Conservation (phyloP, 2,888 invertebrate genomes). For the Xanthia icteritia region DNA sequence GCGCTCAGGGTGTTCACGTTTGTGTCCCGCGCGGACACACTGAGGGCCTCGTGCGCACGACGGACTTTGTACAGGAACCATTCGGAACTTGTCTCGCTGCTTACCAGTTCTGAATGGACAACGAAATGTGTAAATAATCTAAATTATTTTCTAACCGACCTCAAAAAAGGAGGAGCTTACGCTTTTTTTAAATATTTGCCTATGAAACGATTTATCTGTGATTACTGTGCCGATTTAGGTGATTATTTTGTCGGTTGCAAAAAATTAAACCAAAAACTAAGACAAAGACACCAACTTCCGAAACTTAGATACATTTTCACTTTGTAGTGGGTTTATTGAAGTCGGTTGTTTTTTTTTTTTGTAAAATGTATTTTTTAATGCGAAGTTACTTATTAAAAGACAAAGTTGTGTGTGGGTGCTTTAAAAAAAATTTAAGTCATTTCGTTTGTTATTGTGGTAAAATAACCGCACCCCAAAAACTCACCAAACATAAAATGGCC, state of each 20-base stretch:
- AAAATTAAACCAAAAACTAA: neutral
- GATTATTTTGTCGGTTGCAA: neutral
- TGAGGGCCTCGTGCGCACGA: constrained; percentile 96
- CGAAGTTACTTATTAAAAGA: neutral
- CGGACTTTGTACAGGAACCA: constrained; percentile 96
- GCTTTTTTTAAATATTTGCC: too few species aligned
- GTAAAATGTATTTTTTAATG: too few species aligned
- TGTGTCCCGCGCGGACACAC: constrained; percentile 89
- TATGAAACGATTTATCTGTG: too few species aligned
- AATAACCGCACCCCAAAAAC: constrained; percentile 32
- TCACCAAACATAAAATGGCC: constrained; percentile 85
- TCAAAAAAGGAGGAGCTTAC: neutral
- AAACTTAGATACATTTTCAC: neutral
- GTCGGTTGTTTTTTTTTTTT: neutral
- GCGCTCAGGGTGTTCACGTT: constrained; percentile 93
- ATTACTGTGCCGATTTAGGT: neutral
- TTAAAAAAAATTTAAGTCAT: neutral
- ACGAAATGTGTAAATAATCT: neutral
- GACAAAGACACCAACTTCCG: neutral
- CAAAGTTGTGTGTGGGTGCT: constrained; percentile 1
- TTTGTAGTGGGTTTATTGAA: neutral
- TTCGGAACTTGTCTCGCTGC: constrained; percentile 96
- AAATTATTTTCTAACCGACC: neutral
- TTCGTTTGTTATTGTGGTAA: neutral
- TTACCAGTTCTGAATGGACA: constrained; percentile 93